Conservation (phyloP, 2,797 vertebrate species). For the Mareca penelope region DNA sequence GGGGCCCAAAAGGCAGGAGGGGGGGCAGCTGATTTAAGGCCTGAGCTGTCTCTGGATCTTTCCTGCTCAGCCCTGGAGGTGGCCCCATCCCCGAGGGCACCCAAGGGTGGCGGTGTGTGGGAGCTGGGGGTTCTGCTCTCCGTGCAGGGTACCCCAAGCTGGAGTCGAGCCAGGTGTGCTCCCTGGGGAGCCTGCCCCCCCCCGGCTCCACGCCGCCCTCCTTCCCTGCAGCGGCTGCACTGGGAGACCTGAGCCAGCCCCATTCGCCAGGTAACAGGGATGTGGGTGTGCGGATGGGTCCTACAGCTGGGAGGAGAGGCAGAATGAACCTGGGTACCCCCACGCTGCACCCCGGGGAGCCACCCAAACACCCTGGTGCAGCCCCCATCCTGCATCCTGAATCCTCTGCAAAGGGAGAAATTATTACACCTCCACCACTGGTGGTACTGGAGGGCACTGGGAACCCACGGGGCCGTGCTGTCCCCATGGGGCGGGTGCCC, state of each 20-base stretch:
- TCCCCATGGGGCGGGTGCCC: accelerated
- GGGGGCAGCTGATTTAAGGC: background rate
- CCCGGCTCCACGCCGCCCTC: conserved; percentile 75
- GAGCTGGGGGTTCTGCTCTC: background rate
- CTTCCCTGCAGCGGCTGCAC: conserved; percentile 74
- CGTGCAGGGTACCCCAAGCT: conserved; percentile 27
- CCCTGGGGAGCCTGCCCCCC: conserved; percentile 59
- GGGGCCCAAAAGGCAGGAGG: background rate
- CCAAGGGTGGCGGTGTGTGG: background rate
- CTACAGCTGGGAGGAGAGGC: background rate
- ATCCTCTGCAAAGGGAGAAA: background rate
- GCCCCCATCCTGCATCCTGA: too few relatives aligned
- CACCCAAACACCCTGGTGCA: accelerated
- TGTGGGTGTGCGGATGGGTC: accelerated
- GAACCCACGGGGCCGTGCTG: background rate
- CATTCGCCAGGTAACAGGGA: conserved; percentile 80
- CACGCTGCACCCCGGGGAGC: background rate
- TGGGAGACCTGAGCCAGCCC: conserved; percentile 74
- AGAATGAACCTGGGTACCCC: accelerated
- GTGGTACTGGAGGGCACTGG: background rate
- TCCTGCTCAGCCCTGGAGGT: background rate
- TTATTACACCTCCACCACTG: too few relatives aligned
- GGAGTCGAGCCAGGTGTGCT: conserved; percentile 25
- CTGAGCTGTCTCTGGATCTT: background rate
- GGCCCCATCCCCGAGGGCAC: background rate